A percentile compares a stretch with the other conserved stretches of the same genome.
These are phyloP conservation scores for Poliocrania exsul DNA, from an alignment of 2,797 vertebrate genomes.

Conservation along the genomic window DNA sequence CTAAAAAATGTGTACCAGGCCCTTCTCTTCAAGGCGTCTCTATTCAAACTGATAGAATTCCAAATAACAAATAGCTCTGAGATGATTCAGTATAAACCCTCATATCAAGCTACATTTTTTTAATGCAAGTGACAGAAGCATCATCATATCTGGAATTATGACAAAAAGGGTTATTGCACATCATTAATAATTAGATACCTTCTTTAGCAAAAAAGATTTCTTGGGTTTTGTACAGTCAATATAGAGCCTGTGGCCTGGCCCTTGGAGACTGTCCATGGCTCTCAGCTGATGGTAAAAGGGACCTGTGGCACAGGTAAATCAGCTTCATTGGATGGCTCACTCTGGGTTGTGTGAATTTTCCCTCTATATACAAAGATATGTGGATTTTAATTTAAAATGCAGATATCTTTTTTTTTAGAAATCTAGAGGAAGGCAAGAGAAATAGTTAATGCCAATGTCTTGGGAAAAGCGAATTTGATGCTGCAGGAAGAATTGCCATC, in stretches of 20 bases:
- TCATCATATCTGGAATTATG: background rate
- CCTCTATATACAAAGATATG: background rate
- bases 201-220: background rate
- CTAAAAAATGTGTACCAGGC: background rate
- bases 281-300: background rate
- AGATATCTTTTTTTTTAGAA: background rate
- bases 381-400: background rate
- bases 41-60: background rate
- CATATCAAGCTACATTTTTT: background rate
- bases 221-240: background rate
- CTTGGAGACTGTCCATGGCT: background rate
- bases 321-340: background rate
- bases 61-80: background rate
- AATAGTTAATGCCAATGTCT: background rate
- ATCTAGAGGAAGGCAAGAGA: background rate
- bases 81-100: background rate
- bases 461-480: background rate
- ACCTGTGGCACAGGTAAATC: background rate
- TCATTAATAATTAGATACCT: background rate
- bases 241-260: background rate
- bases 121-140: background rate
- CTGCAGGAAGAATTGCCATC: constrained; percentile 1
- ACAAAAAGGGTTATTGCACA: background rate
- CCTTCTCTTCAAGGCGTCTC: background rate
- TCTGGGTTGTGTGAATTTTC: background rate